These are phyloP conservation scores for Pseudomyrmex dendroicus DNA, from an alignment of 1,140 invertebrate genomes.

Conservation along the genomic window DNA sequence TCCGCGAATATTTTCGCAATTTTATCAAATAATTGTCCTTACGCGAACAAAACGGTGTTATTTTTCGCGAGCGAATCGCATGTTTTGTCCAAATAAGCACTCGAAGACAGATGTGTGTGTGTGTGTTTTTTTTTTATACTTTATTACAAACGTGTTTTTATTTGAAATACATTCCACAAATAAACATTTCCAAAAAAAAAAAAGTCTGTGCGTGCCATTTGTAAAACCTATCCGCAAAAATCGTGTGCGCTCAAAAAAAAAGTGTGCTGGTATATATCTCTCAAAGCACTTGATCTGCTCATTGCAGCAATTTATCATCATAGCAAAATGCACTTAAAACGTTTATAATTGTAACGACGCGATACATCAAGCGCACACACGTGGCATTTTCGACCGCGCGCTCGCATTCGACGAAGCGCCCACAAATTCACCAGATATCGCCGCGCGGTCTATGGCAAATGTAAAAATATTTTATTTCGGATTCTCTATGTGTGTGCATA, in stretches of 20 bases:
- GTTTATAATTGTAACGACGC: conserved; percentile 54
- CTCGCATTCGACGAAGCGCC: conserved; percentile 44
- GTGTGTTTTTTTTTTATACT: background rate
- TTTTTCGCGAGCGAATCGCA: background rate
- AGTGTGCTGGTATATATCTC: background rate
- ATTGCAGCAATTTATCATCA: conserved; percentile 40
- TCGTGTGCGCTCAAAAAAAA: background rate
- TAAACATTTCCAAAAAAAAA: background rate
- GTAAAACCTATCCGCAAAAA: background rate
- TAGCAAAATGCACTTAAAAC: conserved; percentile 33
- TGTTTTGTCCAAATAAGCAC: conserved; percentile 10
- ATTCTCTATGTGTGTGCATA: too few relatives aligned
- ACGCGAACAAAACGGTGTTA: background rate
- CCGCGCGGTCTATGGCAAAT: background rate
- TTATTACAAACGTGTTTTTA: background rate
- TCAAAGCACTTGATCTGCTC: background rate
- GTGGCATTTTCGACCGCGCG: conserved; percentile 40
- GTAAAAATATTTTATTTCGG: conserved; percentile 49
- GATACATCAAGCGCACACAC: conserved; percentile 49
- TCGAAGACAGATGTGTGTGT: background rate
- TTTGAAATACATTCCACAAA: background rate
- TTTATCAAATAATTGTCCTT: background rate
- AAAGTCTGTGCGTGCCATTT: background rate
- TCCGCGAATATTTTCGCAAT: background rate
- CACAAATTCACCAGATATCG: conserved; percentile 46